These are phyloP conservation scores for Chlorops oryzae DNA, from an alignment of 1,140 invertebrate genomes.

Conservation along the genomic window DNA sequence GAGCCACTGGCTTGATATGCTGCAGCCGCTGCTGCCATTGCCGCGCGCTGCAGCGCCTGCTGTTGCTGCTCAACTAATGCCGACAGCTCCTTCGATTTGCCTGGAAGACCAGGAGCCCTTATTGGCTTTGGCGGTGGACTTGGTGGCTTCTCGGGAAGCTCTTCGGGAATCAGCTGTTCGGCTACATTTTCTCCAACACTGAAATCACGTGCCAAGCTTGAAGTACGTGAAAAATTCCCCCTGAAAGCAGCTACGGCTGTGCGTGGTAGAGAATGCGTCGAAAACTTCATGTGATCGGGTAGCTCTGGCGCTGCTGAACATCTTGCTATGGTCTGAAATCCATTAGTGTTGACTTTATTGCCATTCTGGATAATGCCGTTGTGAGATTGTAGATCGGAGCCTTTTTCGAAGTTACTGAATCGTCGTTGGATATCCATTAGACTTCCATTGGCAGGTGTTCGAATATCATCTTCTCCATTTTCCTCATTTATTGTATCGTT, in stretches of 20 bases:
- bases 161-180: constrained; percentile 21
- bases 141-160: constrained; percentile 26
- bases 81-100: constrained; percentile 49
- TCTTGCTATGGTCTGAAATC: constrained; percentile 39
- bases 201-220: constrained; percentile 50
- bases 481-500: no score
- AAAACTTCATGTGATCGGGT: constrained; percentile 49
- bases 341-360: constrained; percentile 26
- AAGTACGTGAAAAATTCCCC: constrained; percentile 29
- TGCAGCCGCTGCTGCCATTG: constrained; percentile 52
- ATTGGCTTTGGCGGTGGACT: constrained; percentile 69
- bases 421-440: not conserved
- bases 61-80: constrained; percentile 19
- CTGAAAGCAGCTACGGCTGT: constrained; percentile 33
- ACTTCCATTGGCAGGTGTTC: no score
- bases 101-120: constrained; percentile 51
- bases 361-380: constrained; percentile 6
- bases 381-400: constrained; percentile 2
- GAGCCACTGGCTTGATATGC: constrained; percentile 75
- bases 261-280: constrained; percentile 54
- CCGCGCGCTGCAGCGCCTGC: constrained; percentile 44
- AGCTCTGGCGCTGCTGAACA: constrained; percentile 33
- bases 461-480: no score
- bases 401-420: constrained; percentile 15
- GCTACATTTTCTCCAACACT: constrained; percentile 48